Conservation (phyloP, 2,113 vertebrate species). For the Notothenia rossii region DNA sequence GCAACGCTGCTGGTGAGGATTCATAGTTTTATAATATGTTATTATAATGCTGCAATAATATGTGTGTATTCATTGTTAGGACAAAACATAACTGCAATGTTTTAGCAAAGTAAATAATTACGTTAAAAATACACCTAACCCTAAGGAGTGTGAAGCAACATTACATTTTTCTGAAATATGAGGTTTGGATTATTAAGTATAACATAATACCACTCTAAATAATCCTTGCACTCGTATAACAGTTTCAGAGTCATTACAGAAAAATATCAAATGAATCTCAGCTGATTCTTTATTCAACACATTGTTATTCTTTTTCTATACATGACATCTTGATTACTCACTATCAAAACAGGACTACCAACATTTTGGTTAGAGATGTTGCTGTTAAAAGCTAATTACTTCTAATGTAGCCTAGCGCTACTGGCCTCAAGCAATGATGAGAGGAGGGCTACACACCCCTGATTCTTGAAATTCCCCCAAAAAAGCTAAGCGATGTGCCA, state of each 20-base stretch:
- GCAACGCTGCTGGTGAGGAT: neutral
- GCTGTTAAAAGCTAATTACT: neutral
- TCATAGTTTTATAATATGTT: neutral
- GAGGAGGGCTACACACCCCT: neutral
- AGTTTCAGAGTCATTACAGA: neutral
- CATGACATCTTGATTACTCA: neutral
- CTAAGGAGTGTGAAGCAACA: too few relatives aligned
- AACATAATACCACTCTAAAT: neutral
- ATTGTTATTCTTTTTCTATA: neutral
- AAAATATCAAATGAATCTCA: neutral
- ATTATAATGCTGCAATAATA: neutral
- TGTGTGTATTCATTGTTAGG: neutral
- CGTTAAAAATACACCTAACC: neutral
- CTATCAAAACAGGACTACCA: neutral
- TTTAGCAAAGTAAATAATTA: neutral
- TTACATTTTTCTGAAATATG: too few relatives aligned
- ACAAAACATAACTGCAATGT: neutral
- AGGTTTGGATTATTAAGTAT: neutral
- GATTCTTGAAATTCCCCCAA: too few relatives aligned
- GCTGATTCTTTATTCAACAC: neutral
- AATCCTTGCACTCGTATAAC: neutral
- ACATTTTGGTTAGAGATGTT: neutral
- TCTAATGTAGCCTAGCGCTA: neutral
- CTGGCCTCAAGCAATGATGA: neutral
- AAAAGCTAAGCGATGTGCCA: neutral